Evolutionary conservation across 1,140 invertebrate species (phyloP).

Genomic region (Thaumatotibia leucotreta): DNA sequence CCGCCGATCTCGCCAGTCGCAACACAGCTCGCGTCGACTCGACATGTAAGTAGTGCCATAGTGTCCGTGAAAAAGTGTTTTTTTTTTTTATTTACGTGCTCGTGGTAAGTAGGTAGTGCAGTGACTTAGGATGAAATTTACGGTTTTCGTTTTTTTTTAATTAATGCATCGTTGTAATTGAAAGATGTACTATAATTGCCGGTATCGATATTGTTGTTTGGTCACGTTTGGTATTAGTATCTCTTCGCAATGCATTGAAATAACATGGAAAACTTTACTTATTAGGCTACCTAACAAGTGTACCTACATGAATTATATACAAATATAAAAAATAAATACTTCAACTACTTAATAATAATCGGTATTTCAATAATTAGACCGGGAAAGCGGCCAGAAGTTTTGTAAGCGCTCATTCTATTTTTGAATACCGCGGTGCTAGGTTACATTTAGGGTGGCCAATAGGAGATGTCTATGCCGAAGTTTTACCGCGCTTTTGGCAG

Average conservation of each 20-base stretch:
- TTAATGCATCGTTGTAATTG: neutral
- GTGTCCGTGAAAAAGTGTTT: constrained; percentile 59
- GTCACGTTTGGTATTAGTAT: no score
- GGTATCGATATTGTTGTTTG: no score
- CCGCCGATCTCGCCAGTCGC: constrained; percentile 54
- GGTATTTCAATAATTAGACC: constrained; percentile 14
- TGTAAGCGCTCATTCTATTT: constrained; percentile 66
- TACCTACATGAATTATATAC: neutral
- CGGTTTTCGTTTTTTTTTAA: neutral
- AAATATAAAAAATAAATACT: neutral
- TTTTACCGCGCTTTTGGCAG: constrained; percentile 70
- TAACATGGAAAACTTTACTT: no score
- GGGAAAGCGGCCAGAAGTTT: constrained; percentile 32
- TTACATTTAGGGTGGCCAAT: constrained; percentile 62
- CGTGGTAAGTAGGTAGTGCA: constrained; percentile 19
- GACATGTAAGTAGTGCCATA: constrained; percentile 71
- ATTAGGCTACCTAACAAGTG: neutral
- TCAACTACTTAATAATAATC: neutral
- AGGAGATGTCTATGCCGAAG: constrained; percentile 35
- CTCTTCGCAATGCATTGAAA: no score
- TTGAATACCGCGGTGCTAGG: constrained; percentile 74
- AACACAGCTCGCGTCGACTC: constrained; percentile 74
- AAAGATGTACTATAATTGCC: no score
- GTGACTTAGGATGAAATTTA: neutral
- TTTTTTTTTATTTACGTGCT: constrained; percentile 48